These are phyloP conservation scores for Porites lutea DNA, from an alignment of 64 coral and sea anemone genomes.

Conservation along the genomic window DNA sequence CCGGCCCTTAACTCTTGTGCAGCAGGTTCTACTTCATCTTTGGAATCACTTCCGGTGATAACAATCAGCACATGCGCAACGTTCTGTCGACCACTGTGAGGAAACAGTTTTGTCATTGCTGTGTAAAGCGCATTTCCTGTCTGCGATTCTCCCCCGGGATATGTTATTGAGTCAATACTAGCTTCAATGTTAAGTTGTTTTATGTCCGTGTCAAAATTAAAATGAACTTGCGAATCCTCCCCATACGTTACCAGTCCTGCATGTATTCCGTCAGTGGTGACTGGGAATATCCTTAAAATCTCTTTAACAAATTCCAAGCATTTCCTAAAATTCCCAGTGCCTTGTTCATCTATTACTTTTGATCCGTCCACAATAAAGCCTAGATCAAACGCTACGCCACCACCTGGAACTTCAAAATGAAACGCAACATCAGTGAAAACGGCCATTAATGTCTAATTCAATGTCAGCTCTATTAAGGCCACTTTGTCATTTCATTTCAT, in stretches of 20 bases:
- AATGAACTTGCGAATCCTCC: slow-evolving; percentile 19
- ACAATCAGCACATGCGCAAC: slow-evolving; percentile 63
- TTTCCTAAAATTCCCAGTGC: slow-evolving; percentile 86
- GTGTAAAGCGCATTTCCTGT: slow-evolving; percentile 35
- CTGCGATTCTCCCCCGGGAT: slow-evolving; percentile 10
- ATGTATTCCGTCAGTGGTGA: slow-evolving; percentile 60
- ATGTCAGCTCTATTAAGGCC: too few species aligned
- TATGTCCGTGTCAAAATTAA: slow-evolving; percentile 58
- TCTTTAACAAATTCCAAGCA: slow-evolving; percentile 79
- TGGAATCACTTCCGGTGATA: slow-evolving; percentile 63
- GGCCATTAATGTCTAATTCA: too few species aligned
- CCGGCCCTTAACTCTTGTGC: slow-evolving; percentile 75
- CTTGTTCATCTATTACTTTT: slow-evolving; percentile 74
- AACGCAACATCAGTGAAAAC: too few species aligned
- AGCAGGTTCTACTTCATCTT: slow-evolving; percentile 60
- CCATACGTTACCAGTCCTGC: slow-evolving; percentile 68
- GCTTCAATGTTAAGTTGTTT: slow-evolving; percentile 34
- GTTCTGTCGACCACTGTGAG: slow-evolving; percentile 57
- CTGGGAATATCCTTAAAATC: slow-evolving; percentile 53
- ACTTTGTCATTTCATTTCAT: too few species aligned
- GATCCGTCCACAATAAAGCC: slow-evolving; percentile 87
- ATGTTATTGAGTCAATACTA: slow-evolving; percentile 41
- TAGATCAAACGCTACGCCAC: slow-evolving; percentile 65
- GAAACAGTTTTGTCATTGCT: slow-evolving; percentile 74
- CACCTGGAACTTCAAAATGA: not conserved